Base-by-base conservation (phyloP, 1,140 invertebrate species). In the Lordiphosa collinella region DNA sequence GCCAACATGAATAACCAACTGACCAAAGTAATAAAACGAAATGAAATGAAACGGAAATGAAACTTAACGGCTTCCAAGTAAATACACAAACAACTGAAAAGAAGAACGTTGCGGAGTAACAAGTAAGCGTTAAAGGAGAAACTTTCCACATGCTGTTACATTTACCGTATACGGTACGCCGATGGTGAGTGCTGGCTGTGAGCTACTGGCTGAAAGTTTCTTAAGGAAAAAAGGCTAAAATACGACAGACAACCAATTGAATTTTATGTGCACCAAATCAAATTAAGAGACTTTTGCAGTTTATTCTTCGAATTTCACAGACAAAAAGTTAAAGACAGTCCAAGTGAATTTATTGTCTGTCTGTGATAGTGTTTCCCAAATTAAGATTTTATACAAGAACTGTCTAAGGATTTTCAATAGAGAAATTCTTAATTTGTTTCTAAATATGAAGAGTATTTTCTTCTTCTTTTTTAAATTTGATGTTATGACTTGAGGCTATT, bases 41-140 rank as follows among this genome's bases (percentile, higher is more conserved):
- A 80, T 65, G 65, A 75, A 72, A 84, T 84, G 78, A 82, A 82
- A 82, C 78, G 78, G 79, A 84, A 82, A 78, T 82, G 78, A 82
- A 82, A 82, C 68, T 75, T 69, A 82, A 82, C 78, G 72, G 67
- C 76, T 76, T 74, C 71, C 60, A 71, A 82, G 71, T 67, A 80
- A 82, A 82, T 71, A 82, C 71, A 80, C 71, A 74, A 74, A 79
- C 70, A 80, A 53, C 66, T 53, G 48, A 49, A 60, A 67, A 67
- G 54, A 63, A 64, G 48, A 44, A 48, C 55, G 43, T 25, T 25
- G 22, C 7, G 22, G 6, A 25, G 22, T 25, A 25, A 25, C 48
- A 7, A 38, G n/a, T 38, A 49, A 57, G 36, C 41, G 62, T n/a
- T 65, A 69, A 69, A 73, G 51, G 62, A 68, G 41, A 34, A 78